phyloP scores from a whole-genome alignment of 2,888 invertebrate species.

The Acholoe squamosa region DNA sequence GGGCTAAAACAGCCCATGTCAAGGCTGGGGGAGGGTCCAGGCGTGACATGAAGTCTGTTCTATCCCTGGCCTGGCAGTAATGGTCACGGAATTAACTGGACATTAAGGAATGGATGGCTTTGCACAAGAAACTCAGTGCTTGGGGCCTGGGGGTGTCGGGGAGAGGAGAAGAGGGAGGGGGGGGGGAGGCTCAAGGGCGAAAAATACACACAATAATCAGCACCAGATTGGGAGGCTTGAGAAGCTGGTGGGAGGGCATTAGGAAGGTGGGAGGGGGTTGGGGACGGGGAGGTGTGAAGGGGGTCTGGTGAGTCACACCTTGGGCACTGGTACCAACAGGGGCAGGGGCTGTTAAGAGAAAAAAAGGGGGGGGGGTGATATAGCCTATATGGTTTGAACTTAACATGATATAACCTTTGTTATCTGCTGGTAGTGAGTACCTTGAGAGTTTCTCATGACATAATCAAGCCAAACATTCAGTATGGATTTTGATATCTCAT shows the following conservation, averaged over 20 bases:
- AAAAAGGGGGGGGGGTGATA: neutral
- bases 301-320: conserved; percentile 11
- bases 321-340: neutral
- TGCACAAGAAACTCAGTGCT: neutral
- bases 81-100: conserved; percentile 7
- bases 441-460: too few relatives aligned
- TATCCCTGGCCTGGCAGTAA: neutral
- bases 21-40: neutral
- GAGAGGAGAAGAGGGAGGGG: neutral
- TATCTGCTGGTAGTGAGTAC: too few relatives aligned
- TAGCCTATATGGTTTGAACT: too few relatives aligned
- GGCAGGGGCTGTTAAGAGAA: neutral
- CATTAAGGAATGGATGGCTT: neutral
- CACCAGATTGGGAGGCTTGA: conserved; percentile 23
- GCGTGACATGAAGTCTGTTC: neutral
- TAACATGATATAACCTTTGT: too few relatives aligned
- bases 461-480: too few relatives aligned
- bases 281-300: neutral
- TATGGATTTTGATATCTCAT: too few relatives aligned
- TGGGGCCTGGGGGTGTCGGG: neutral
- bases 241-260: neutral
- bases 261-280: neutral
- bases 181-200: neutral
- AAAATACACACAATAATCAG: conserved; percentile 40
- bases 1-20: neutral